Evolutionary conservation across 2,113 vertebrate species (phyloP).

Genomic region (Otis tarda): DNA sequence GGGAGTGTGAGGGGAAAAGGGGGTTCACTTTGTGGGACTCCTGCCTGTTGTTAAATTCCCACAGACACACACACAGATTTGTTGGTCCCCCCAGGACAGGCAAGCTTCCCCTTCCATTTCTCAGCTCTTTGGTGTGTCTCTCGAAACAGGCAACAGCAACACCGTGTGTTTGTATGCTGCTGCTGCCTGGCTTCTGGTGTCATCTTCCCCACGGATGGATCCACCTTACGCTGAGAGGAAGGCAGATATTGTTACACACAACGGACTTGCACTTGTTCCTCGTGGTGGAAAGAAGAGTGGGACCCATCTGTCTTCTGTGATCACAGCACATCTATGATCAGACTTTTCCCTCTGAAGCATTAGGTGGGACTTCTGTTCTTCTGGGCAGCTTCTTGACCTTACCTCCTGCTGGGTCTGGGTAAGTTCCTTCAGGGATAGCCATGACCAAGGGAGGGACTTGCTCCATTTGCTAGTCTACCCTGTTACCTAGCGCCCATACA

Average conservation of each 20-base stretch:
- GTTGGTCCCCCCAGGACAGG: neutral
- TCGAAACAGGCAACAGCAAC: neutral
- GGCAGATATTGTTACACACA: neutral
- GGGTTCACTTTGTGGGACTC: neutral
- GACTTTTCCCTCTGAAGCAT: neutral
- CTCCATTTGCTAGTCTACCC: neutral
- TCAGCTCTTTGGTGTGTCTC: neutral
- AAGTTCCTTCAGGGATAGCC: neutral
- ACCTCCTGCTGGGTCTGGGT: neutral
- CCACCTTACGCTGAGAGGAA: neutral
- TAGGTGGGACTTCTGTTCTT: neutral
- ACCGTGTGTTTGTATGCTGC: neutral
- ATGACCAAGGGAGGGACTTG: neutral
- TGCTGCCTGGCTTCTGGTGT: neutral
- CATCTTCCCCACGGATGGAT: neutral
- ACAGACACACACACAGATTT: neutral
- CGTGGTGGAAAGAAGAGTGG: neutral
- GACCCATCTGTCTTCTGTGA: neutral
- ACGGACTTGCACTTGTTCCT: neutral
- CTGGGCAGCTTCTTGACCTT: neutral
- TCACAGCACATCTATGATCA: fast-evolving
- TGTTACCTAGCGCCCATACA: neutral
- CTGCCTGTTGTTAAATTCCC: neutral
- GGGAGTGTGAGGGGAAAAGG: neutral
- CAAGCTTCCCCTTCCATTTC: neutral